These are phyloP conservation scores for Agrochola lychnidis DNA, from an alignment of 2,888 invertebrate genomes.

Conservation along the genomic window DNA sequence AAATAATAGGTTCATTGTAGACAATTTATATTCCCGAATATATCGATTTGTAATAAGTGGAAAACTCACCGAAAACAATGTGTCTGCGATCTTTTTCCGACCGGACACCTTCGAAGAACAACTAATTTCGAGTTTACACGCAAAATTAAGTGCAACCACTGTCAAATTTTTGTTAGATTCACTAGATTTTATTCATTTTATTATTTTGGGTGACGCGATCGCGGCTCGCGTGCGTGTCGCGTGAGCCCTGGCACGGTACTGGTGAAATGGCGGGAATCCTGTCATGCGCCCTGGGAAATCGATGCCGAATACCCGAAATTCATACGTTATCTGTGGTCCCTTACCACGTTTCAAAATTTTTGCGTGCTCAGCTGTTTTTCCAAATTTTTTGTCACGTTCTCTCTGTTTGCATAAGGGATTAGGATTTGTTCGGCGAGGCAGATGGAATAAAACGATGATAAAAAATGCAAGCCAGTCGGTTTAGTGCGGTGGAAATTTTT, in stretches of 20 bases:
- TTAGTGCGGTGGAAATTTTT: conserved; percentile 34
- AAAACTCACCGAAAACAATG: conserved; percentile 71
- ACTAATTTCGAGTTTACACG: conserved; percentile 10
- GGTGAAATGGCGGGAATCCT: conserved; percentile 76
- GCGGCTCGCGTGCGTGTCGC: conserved; percentile 62
- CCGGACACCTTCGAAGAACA: not conserved
- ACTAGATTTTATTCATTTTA: conserved; percentile 59
- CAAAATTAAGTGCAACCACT: conserved; percentile 35
- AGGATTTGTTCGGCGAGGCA: conserved; percentile 49
- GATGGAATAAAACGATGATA: conserved; percentile 51
- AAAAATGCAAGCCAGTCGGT: conserved; percentile 37
- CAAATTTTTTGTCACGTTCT: conserved; percentile 43
- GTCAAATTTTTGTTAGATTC: conserved; percentile 53
- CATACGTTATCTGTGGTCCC: conserved; percentile 56
- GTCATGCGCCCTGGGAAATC: conserved; percentile 89
- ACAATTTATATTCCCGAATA: conserved; percentile 69
- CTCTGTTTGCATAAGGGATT: conserved; percentile 59
- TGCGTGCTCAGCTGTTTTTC: conserved; percentile 57
- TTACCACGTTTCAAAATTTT: conserved; percentile 55
- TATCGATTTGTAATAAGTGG: conserved; percentile 71
- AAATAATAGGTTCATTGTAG: conserved; percentile 53
- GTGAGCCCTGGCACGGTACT: conserved; percentile 74
- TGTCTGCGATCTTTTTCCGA: conserved; percentile 18
- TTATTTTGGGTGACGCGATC: conserved; percentile 62
- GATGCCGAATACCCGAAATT: conserved; percentile 77